phyloP scores from a whole-genome alignment of 2,113 vertebrate species.

The Cryptomyrus ogoouensis region DNA sequence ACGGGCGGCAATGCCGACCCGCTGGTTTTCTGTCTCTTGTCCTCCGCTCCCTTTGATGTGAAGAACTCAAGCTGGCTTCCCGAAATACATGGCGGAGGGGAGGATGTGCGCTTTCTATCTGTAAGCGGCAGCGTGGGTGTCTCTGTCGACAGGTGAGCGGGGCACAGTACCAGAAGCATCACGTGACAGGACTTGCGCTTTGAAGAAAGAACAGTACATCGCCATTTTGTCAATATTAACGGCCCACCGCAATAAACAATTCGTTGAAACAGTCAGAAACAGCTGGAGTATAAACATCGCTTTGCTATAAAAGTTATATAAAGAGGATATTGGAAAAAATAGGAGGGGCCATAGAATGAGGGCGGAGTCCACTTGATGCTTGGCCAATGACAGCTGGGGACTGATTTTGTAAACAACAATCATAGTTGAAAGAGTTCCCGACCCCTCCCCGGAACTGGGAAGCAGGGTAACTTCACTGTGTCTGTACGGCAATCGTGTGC shows the following conservation, averaged over 20 bases:
- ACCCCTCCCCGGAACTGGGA: neutral
- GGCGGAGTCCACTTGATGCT: neutral
- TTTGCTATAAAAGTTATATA: slow-evolving; percentile 15
- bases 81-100: neutral
- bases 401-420: slow-evolving; percentile 20
- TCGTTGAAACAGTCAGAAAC: slow-evolving; percentile 21
- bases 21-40: neutral
- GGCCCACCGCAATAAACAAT: slow-evolving; percentile 38
- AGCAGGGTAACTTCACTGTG: neutral
- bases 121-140: slow-evolving; percentile 13
- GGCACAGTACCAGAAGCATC: slow-evolving; percentile 27
- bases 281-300: slow-evolving; percentile 32
- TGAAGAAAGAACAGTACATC: slow-evolving; percentile 20
- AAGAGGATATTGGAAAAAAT: slow-evolving; percentile 8
- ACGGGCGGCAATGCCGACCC: neutral
- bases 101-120: neutral
- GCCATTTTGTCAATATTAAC: slow-evolving; percentile 29
- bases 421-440: neutral
- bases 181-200: neutral
- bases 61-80: neutral
- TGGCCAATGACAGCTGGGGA: slow-evolving; percentile 4
- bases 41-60: neutral
- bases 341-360: slow-evolving; percentile 16
- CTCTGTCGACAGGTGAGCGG: slow-evolving; percentile 30
- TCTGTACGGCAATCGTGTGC: neutral